Base-by-base conservation (phyloP, 2,888 invertebrate species). In the Drosophila ustulata region DNA sequence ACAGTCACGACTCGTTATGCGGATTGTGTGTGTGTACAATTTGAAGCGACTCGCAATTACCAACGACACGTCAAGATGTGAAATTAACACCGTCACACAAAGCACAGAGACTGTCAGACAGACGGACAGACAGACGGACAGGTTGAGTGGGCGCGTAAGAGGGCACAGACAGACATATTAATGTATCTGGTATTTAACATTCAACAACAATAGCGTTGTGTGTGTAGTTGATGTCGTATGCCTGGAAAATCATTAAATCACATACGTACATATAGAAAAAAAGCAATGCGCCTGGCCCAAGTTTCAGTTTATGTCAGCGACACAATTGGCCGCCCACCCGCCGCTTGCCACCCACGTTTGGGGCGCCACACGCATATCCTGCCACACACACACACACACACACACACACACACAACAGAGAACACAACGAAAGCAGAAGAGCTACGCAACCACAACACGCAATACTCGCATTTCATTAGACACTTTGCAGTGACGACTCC, bases 391-490 rank as follows among this genome's bases (percentile, higher is more conserved):
- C n/a, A 30, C n/a, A n/a, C n/a, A 47, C 13, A 66, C 13, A 43
- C 50, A 34, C 28, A 49, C 39, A n/a, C n/a, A n/a, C n/a, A 66
- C 49, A 34, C n/a, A 30, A 30, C 4, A 45, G 26, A 51, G 28
- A 43, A 13, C 25, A 30, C 47, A 37, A 32, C 34, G 34, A 50
- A 51, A 34, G 51, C 59, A 66, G 66, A 65, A 73, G 83, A 71
- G 73, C 81, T 79, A 84, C 87, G 84, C 79, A 87, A 84, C 89
- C 85, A 81, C 89, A 89, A 61, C 89, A 86, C 85, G 85, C 85
- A 86, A 89, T 84, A 76, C 82, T 89, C 89, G 88, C 89, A 89
- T 89, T 86, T 86, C 85, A 86, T 89, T 89, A 86, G 89, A 85
- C 89, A 85, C 85, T 89, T 85, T 81, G 88, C 75, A 87, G 70